Evolutionary conservation across 2,888 invertebrate genomes (phyloP).

Genomic region (Metopia argyrocephala): DNA sequence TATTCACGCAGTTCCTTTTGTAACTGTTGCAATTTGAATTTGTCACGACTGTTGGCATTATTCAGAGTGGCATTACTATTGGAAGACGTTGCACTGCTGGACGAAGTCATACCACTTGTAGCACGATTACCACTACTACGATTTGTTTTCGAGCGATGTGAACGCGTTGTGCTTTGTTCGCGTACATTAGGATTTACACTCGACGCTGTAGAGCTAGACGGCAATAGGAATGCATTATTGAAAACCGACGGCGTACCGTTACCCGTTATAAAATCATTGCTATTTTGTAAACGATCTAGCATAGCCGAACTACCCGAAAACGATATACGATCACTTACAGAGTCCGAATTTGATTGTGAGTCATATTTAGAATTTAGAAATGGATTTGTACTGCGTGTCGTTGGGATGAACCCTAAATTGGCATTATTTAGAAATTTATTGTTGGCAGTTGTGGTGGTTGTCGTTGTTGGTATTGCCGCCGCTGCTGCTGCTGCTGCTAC

Average conservation of each 20-base stretch:
- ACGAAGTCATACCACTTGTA: slow-evolving; percentile 80
- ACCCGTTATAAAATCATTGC: slow-evolving; percentile 59
- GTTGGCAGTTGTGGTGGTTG: slow-evolving; percentile 61
- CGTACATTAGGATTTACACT: slow-evolving; percentile 60
- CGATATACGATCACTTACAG: slow-evolving; percentile 69
- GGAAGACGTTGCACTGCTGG: slow-evolving; percentile 78
- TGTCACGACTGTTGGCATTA: slow-evolving; percentile 67
- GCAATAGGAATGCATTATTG: slow-evolving; percentile 69
- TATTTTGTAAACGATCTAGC: slow-evolving; percentile 70
- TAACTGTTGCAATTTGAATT: slow-evolving; percentile 70
- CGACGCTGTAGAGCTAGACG: slow-evolving; percentile 62
- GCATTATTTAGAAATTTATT: slow-evolving; percentile 58
- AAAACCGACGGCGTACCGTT: slow-evolving; percentile 67
- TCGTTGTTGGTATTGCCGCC: slow-evolving; percentile 52
- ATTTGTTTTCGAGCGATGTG: slow-evolving; percentile 73
- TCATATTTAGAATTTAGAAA: slow-evolving; percentile 75
- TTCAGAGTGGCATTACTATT: slow-evolving; percentile 67
- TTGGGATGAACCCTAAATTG: slow-evolving; percentile 60
- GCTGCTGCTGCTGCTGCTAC: slow-evolving; percentile 53
- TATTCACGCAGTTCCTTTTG: slow-evolving; percentile 72
- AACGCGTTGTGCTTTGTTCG: slow-evolving; percentile 71
- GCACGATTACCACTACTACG: slow-evolving; percentile 73
- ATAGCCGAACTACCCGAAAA: slow-evolving; percentile 71
- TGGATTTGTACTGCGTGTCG: slow-evolving; percentile 75
- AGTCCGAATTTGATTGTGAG: slow-evolving; percentile 68